These are phyloP conservation scores for Chlorospingus semifuscus DNA, from an alignment of 2,797 vertebrate species.

Conservation along the genomic window DNA sequence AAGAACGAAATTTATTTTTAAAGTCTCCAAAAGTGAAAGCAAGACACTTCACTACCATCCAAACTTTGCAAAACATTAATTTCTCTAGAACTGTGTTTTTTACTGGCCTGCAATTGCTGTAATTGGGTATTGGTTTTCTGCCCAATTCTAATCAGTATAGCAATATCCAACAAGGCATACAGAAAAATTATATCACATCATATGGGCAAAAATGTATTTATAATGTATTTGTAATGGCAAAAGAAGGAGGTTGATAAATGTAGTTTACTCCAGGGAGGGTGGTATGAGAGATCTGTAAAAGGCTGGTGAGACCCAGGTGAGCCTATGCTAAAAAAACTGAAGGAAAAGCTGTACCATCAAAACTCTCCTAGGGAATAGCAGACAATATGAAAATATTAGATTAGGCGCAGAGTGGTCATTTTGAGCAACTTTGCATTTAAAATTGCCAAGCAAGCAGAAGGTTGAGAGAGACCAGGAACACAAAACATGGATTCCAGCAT, in stretches of 20 bases:
- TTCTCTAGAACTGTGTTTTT: not conserved
- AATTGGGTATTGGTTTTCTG: not conserved
- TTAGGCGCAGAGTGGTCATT: not conserved
- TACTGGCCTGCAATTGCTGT: not conserved
- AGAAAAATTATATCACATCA: not conserved
- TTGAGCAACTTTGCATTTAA: not conserved
- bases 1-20: not conserved
- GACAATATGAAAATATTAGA: not conserved
- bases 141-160: not conserved
- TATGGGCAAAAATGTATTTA: not conserved
- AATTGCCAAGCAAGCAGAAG: not conserved
- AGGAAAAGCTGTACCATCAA: not conserved
- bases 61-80: not conserved
- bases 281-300: not conserved
- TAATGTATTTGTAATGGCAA: not conserved
- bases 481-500: not conserved
- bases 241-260: not conserved
- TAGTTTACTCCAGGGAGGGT: accelerated
- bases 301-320: not conserved
- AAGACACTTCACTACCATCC: not conserved
- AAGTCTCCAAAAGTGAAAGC: not conserved
- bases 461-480: not conserved
- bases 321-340: not conserved
- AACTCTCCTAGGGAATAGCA: not conserved
- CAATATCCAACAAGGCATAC: not conserved